A percentile compares a stretch with the other conserved stretches of the same genome.
phyloP scores from a whole-genome alignment of 1,140 invertebrate species.

The Drosophila obscura region DNA sequence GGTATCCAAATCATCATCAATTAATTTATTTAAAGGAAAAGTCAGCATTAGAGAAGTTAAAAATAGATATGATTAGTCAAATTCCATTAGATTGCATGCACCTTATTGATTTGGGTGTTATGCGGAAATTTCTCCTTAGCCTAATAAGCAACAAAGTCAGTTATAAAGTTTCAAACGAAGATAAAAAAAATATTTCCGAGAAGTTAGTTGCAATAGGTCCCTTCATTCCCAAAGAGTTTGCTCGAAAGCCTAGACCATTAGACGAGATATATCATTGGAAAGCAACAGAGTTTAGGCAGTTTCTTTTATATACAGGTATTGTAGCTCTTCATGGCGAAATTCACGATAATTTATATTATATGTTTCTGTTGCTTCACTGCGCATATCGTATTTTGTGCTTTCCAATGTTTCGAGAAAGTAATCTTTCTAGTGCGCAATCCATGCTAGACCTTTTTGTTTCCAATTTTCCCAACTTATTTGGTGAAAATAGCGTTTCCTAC shows the following conservation, averaged over 20 bases:
- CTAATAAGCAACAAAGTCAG: too few species aligned
- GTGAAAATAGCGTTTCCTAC: neutral
- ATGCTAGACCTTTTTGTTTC: conserved; percentile 6
- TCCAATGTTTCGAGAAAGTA: conserved; percentile 5
- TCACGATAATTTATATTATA: conserved; percentile 8
- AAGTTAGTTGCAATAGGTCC: neutral
- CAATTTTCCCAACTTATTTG: conserved; percentile 3
- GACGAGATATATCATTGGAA: conserved; percentile 12
- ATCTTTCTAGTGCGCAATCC: neutral
- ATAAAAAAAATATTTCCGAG: neutral
- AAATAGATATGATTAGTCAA: conserved; percentile 1
- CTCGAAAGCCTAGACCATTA: neutral
- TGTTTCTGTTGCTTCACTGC: conserved; percentile 14
- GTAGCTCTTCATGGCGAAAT: neutral
- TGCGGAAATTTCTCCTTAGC: too few species aligned
- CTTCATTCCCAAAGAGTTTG: neutral
- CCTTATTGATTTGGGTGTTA: too few species aligned
- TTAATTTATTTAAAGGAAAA: neutral
- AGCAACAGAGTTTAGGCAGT: conserved; percentile 29
- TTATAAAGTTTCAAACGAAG: too few species aligned
- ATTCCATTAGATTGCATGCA: neutral
- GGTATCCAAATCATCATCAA: neutral
- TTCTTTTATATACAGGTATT: conserved; percentile 28
- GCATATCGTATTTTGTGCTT: conserved; percentile 26
- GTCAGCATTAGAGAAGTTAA: neutral